Base-by-base conservation (phyloP, 2,888 invertebrate species). In the Siphlonurus alternatus region DNA sequence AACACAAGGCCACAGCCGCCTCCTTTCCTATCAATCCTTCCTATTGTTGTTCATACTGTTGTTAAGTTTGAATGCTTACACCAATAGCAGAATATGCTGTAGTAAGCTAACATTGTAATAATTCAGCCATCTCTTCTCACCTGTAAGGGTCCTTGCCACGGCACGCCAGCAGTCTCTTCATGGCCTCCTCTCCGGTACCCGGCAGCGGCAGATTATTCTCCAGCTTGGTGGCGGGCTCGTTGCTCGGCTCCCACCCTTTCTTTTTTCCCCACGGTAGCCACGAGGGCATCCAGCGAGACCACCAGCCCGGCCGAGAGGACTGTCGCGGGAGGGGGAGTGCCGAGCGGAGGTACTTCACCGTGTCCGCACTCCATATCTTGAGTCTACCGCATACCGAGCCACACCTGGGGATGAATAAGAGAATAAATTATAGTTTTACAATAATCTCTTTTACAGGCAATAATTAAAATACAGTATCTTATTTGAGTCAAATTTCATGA, bases 71-170 rank as follows among this genome's bases (percentile, higher is more conserved):
- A n/a, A n/a, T n/a, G n/a, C n/a, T n/a, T n/a, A n/a, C n/a, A n/a
- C n/a, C n/a, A n/a, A n/a, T n/a, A n/a, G n/a, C n/a, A n/a, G n/a
- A n/a, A n/a, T n/a, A n/a, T n/a, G n/a, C n/a, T n/a, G n/a, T n/a
- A n/a, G n/a, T n/a, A n/a, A n/a, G n/a, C n/a, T n/a, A n/a, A n/a
- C n/a, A n/a, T n/a, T n/a, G n/a, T n/a, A n/a, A n/a, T n/a, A n/a
- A n/a, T n/a, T n/a, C n/a, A 61, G 20, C 54, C 62, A 53, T 25
- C n/a, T 10, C n/a, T 62, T 61, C 70, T 69, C 71, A 87, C 87
- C 90, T 93, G 74, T 95, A 96, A 2, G 96, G 94, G 78, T 97
- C 95, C 76, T 95, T 93, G 68, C 93, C 95, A 79, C 93, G 93
- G 74, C 94, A 94, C 63, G 93, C 90, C 19, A 95, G 77, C 68